Conservation (phyloP, 92 coral and sea anemone genomes). For the Parazoanthus atlanticus region DNA sequence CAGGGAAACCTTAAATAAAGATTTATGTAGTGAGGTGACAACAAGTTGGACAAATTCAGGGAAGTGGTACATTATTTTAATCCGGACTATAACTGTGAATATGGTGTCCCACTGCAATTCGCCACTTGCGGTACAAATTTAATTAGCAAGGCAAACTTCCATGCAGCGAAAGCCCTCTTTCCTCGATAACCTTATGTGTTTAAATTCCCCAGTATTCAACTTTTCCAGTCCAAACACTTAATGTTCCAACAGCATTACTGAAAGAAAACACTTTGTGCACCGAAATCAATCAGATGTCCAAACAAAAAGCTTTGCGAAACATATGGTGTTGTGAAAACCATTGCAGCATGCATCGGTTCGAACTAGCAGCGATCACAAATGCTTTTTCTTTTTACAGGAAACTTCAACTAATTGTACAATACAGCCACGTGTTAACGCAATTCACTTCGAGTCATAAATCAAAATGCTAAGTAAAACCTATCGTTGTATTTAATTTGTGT, state of each 20-base stretch:
- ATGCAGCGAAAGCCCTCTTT: slow-evolving; percentile 18
- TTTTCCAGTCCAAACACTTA: not conserved
- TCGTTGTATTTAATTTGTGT: not conserved
- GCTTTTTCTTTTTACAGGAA: slow-evolving; percentile 6
- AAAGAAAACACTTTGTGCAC: not conserved
- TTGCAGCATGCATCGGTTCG: not conserved
- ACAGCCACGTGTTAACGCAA: not conserved
- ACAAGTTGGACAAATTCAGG: slow-evolving; percentile 46
- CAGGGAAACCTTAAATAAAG: slow-evolving; percentile 1
- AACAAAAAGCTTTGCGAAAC: not conserved
- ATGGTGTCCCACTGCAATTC: slow-evolving; percentile 25
- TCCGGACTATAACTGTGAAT: slow-evolving; percentile 28
- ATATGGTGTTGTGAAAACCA: slow-evolving; percentile 7
- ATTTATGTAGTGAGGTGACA: slow-evolving; percentile 30
- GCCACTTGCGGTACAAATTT: slow-evolving; percentile 47
- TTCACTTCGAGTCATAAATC: slow-evolving; percentile 33
- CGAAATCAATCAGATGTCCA: not conserved
- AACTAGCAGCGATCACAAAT: not conserved
- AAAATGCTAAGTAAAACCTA: not conserved
- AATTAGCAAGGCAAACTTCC: slow-evolving; percentile 36
- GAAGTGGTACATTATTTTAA: slow-evolving; percentile 36
- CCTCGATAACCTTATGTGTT: slow-evolving; percentile 39
- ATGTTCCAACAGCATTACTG: not conserved
- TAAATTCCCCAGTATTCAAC: slow-evolving; percentile 5
- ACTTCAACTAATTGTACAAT: not conserved